A percentile compares a stretch with the other conserved stretches of the same genome.
Evolutionary conservation across 2,113 vertebrate genomes (phyloP).

Genomic region (Sprattus sprattus): DNA sequence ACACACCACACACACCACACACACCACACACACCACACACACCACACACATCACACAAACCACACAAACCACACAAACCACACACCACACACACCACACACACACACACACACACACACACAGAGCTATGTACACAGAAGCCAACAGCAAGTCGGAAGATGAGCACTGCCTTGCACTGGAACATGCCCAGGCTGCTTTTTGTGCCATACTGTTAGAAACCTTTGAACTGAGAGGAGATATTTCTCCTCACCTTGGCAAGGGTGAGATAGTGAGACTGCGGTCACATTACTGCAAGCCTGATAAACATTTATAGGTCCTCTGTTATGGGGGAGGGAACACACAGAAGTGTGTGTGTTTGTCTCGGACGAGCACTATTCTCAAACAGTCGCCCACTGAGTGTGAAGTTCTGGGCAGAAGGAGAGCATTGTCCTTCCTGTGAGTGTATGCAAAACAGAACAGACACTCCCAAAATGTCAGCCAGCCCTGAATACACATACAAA

Average conservation of each 20-base stretch:
- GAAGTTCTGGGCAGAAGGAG: neutral
- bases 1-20: neutral
- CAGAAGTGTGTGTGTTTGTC: neutral
- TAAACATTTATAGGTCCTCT: neutral
- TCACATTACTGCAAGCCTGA: neutral
- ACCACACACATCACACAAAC: neutral
- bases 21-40: neutral
- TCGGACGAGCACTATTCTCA: neutral
- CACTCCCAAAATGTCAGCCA: slow-evolving; percentile 1
- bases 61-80: too few species aligned
- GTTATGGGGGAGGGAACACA: neutral
- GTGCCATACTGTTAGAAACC: neutral
- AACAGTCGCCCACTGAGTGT: neutral
- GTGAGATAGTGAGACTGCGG: neutral
- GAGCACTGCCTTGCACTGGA: neutral
- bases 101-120: neutral
- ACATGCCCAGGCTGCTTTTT: neutral
- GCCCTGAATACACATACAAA: neutral
- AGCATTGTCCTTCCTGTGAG: slow-evolving; percentile 3
- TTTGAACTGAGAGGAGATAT: neutral
- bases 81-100: neutral
- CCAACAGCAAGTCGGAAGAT: neutral
- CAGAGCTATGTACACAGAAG: neutral
- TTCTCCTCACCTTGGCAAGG: neutral
- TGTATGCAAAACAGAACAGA: neutral